Base-by-base conservation (phyloP, 2,888 invertebrate species). In the Drosophila merina region DNA sequence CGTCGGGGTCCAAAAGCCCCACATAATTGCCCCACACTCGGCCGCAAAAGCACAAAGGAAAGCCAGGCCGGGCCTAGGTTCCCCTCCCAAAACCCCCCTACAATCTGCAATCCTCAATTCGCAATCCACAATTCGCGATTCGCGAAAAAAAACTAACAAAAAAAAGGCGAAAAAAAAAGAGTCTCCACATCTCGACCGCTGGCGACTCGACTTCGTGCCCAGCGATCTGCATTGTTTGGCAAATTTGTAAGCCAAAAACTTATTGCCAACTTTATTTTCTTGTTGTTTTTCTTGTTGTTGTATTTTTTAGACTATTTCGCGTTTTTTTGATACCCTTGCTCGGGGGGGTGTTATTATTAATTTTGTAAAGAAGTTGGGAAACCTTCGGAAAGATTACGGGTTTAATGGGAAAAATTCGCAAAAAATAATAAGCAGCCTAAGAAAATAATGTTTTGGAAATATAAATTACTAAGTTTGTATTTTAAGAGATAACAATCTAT, bases 221-320 rank as follows among this genome's bases (percentile, higher is more conserved):
- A 74, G 81, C 77, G 83, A 83, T 83, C 84, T 79, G 80, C 80
- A 86, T 86, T 86, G 84, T 83, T 86, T 83, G 78, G 82, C 86
- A 79, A 86, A 86, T 86, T 80, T 86, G 84, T 72, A 70, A 76
- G 64, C 76, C 42, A 71, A 59, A 59, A 71, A 67, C 62, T 78
- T 72, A 67, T 76, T 64, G 68, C 68, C 40, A 68, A 47, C 62
- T 60, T 49, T 49, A 42, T 42, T 70, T 45, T 60, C 38, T 28
- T 2, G 4, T 42, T 40, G n/a, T 56, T 50, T 44, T 62, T 47
- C 42, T 10, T 2, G 20, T 20, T 20, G 20, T 20, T 20, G 20
- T 31, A 44, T 42, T 9, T 44, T 42, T 20, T 42, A 20, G 40
- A 42, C 20, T 40, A 40, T 14, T 40, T 42, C 12, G 3, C 8